Evolutionary conservation across 2,113 vertebrate genomes (phyloP).

Genomic region (Xiphias gladius): DNA sequence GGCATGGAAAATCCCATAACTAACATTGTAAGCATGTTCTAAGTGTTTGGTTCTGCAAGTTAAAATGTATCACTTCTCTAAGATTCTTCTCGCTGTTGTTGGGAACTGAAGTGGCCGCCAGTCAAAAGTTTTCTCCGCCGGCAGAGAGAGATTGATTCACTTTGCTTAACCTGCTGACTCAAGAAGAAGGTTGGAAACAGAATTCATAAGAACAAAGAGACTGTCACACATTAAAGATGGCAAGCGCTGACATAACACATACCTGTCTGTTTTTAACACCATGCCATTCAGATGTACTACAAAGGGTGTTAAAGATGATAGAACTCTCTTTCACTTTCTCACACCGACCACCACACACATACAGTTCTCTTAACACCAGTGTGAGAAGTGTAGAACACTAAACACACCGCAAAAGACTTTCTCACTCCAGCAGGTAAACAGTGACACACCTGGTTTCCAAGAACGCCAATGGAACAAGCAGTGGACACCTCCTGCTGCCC

Average conservation of each 20-base stretch:
- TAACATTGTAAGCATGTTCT: neutral
- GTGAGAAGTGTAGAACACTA: neutral
- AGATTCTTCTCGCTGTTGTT: neutral
- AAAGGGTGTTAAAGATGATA: neutral
- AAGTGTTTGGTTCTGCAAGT: neutral
- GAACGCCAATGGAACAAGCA: slow-evolving; percentile 89
- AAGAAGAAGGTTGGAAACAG: slow-evolving; percentile 19
- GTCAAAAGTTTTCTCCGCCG: neutral
- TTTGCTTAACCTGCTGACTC: slow-evolving; percentile 25
- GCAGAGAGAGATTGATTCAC: neutral
- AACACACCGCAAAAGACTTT: neutral
- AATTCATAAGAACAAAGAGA: slow-evolving; percentile 8
- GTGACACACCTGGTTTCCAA: slow-evolving; percentile 91
- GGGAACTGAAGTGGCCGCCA: neutral
- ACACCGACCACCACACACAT: neutral
- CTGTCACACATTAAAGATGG: neutral
- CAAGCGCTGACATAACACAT: neutral
- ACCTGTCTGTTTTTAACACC: neutral
- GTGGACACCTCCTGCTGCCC: slow-evolving; percentile 88
- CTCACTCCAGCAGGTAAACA: slow-evolving; percentile 34
- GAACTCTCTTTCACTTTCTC: neutral
- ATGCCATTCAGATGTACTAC: neutral
- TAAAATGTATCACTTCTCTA: neutral
- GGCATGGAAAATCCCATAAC: slow-evolving; percentile 7
- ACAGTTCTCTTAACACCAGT: neutral